Percentiles rank a stretch among this genome's conserved stretches.
Evolutionary conservation across 2,888 invertebrate genomes (phyloP).

Genomic region (Pediacus dermestoides): DNA sequence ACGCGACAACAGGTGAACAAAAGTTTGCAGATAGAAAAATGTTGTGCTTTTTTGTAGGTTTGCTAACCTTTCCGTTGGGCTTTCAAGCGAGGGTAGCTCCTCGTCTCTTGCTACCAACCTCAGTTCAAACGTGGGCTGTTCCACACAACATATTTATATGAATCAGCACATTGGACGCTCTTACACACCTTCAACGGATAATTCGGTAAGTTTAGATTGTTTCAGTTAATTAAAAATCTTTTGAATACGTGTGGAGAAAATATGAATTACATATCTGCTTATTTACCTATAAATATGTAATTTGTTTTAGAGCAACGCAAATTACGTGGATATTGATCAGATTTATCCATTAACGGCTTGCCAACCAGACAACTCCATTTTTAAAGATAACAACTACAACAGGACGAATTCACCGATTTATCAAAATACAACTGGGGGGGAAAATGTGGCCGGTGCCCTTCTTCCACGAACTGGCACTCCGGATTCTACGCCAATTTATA

Average conservation of each 20-base stretch:
- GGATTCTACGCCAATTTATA: conserved; percentile 54
- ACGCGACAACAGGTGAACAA: background rate
- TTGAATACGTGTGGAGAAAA: too few relatives aligned
- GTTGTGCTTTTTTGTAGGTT: conserved; percentile 52
- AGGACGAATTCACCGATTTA: conserved; percentile 56
- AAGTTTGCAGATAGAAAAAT: background rate
- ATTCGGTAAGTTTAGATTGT: conserved; percentile 44
- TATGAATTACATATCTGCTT: conserved; percentile 9
- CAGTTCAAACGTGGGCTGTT: conserved; percentile 47
- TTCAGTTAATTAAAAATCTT: too few relatives aligned
- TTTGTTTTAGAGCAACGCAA: conserved; percentile 40
- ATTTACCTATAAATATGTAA: conserved; percentile 7
- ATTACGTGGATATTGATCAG: conserved; percentile 59
- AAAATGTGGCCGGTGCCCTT: conserved; percentile 25
- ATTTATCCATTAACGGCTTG: conserved; percentile 52
- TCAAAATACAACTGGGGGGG: conserved; percentile 52
- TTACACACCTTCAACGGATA: conserved; percentile 55
- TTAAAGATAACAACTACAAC: conserved; percentile 44
- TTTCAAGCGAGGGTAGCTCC: conserved; percentile 30
- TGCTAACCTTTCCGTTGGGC: conserved; percentile 63
- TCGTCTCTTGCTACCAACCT: conserved; percentile 38
- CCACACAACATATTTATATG: conserved; percentile 54
- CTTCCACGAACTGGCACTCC: conserved; percentile 24
- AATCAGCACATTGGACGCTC: conserved; percentile 57
- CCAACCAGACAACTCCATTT: conserved; percentile 40